These are phyloP conservation scores for Noturus placidus DNA, from an alignment of 2,113 vertebrate genomes.

Conservation along the genomic window DNA sequence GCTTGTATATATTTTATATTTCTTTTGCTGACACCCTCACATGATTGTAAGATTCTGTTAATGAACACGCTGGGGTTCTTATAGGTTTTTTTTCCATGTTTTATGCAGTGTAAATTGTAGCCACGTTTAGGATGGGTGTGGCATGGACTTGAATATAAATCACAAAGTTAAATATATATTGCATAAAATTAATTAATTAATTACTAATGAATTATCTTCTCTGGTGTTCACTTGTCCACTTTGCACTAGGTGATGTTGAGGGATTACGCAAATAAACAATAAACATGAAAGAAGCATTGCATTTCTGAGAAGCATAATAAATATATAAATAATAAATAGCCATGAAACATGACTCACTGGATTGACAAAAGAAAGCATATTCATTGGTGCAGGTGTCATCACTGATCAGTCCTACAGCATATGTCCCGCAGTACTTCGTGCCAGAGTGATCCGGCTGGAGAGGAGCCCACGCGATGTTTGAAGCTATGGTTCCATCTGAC, in stretches of 20 bases:
- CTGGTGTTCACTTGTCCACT: not conserved
- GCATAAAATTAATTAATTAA: not conserved
- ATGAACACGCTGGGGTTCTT: no score
- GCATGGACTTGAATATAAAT: not conserved
- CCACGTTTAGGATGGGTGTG: not conserved
- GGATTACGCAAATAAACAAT: no score
- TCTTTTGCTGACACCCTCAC: no score
- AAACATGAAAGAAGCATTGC: no score
- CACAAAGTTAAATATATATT: not conserved
- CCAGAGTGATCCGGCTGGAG: not conserved
- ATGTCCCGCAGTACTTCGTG: not conserved
- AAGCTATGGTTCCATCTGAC: not conserved
- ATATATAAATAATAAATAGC: not conserved
- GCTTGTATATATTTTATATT: no score
- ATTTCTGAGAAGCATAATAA: no score
- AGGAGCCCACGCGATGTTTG: not conserved
- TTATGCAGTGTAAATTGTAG: no score
- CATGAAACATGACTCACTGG: not conserved
- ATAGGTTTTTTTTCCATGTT: no score
- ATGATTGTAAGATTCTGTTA: no score
- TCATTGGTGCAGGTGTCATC: not conserved
- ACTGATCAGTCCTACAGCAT: not conserved
- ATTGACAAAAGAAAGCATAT: conserved; percentile 26
- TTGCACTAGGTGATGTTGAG: not conserved
- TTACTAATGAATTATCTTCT: no score